Base-by-base conservation (phyloP, 2,888 invertebrate species). In the Drosophila mimetica region DNA sequence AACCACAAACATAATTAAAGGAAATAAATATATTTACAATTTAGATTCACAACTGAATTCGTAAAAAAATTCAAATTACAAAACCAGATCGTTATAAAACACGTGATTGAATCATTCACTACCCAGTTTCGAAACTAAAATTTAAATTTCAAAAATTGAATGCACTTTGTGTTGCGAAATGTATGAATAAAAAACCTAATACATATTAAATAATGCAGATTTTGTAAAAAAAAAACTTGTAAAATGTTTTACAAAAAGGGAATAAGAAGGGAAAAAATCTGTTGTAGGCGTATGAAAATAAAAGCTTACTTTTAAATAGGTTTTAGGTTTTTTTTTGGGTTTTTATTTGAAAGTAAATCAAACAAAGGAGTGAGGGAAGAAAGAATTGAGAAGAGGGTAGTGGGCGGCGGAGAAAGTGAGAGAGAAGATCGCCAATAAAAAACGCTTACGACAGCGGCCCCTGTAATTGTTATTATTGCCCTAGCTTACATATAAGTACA, bases 361-460 rank as follows among this genome's bases (percentile, higher is more conserved):
- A 46, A 59, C n/a, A 71, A 50, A 37, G 36, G n/a, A n/a, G n/a
- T n/a, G n/a, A n/a, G n/a, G n/a, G 7, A 25, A 25, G 25, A 55
- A 57, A 54, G 52, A 5, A 46, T 30, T 39, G 46, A 57, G 44
- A 50, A 2, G 20, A 18, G 48, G 18, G 34, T 11, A 52, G 32
- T 8, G 20, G 37, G 36, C 37, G 47, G 11, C 11, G 20, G 42
- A 42, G 57, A 37, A 39, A 37, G 66, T 14, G 61, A 63, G 69
- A 22, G 61, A 63, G 57, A 55, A 60, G 77, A 66, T 71, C 70
- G 69, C 75, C 73, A 66, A 67, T 59, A 66, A 75, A 61, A 87
- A 83, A 75, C 65, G 86, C 82, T 82, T 81, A 87, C 86, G 79
- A 74, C 82, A 84, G 82, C 73, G 73, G 50, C 55, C 71, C 73